Evolutionary conservation across 2,113 vertebrate species (phyloP).

Genomic region (Lipophrys pholis): DNA sequence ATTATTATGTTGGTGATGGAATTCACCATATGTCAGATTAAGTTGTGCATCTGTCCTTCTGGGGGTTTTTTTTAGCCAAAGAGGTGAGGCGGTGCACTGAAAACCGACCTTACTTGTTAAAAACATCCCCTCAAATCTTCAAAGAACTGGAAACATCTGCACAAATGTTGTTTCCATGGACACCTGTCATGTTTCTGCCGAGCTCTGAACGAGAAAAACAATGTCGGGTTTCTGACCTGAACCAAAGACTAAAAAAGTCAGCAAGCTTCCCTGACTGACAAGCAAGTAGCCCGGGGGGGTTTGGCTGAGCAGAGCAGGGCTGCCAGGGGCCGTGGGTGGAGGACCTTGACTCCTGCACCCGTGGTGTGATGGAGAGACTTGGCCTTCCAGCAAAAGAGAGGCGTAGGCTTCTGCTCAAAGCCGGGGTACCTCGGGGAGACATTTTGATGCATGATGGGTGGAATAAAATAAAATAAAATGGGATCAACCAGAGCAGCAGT

Average conservation of each 20-base stretch:
- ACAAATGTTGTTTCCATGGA: slow-evolving; percentile 81
- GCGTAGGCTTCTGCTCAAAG: slow-evolving; percentile 72
- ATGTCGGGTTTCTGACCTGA: slow-evolving; percentile 74
- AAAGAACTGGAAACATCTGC: slow-evolving; percentile 72
- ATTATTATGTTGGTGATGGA: not conserved
- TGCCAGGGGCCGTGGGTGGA: slow-evolving; percentile 74
- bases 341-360: slow-evolving; percentile 80
- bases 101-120: slow-evolving; percentile 57
- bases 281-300: slow-evolving; percentile 73
- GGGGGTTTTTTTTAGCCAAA: not conserved
- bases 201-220: slow-evolving; percentile 69
- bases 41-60: slow-evolving; percentile 14
- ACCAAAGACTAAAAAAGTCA: slow-evolving; percentile 70
- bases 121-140: slow-evolving; percentile 62
- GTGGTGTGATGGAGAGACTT: slow-evolving; percentile 79
- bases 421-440: slow-evolving; percentile 73
- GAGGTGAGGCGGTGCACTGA: slow-evolving; percentile 20
- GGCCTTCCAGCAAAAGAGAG: slow-evolving; percentile 79
- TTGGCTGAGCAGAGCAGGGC: slow-evolving; percentile 67
- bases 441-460: slow-evolving; percentile 80
- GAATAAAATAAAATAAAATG: slow-evolving; percentile 77
- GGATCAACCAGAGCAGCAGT: slow-evolving; percentile 65
- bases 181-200: slow-evolving; percentile 78
- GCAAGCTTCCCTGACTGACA: slow-evolving; percentile 75
- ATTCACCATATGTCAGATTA: slow-evolving; percentile 18